Evolutionary conservation across 2,113 vertebrate species (phyloP).

Genomic region (Ophiodon elongatus): DNA sequence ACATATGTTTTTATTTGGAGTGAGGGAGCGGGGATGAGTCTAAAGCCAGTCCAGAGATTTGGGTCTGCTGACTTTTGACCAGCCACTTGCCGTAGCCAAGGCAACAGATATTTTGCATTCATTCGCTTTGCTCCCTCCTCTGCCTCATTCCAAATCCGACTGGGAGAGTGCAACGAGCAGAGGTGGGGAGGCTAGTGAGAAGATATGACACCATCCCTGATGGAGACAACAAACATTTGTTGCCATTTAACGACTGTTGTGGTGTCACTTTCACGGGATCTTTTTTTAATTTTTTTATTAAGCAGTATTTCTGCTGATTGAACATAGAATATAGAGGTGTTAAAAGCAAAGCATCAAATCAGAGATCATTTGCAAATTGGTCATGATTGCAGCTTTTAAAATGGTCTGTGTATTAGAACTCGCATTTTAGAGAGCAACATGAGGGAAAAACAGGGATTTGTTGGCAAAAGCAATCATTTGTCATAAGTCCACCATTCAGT

Average conservation of each 20-base stretch:
- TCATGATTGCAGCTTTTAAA: not conserved
- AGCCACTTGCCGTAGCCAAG: slow-evolving; percentile 33
- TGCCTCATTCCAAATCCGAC: slow-evolving; percentile 18
- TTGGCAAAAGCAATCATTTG: not conserved
- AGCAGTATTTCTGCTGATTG: not conserved
- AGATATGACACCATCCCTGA: not conserved
- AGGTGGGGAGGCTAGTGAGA: not conserved
- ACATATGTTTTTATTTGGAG: not conserved
- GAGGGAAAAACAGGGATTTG: not conserved
- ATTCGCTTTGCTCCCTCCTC: slow-evolving; percentile 2
- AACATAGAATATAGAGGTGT: not conserved
- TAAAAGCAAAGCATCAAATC: not conserved
- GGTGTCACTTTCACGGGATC: not conserved
- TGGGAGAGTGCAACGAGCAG: not conserved
- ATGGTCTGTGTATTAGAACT: not conserved
- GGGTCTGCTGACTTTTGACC: slow-evolving; percentile 18
- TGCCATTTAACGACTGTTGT: not conserved
- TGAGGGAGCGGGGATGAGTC: not conserved
- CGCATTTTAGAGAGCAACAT: not conserved
- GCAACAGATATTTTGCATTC: slow-evolving; percentile 47
- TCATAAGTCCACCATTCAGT: not conserved
- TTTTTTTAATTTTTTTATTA: not conserved
- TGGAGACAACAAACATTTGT: not conserved
- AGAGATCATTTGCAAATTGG: not conserved
- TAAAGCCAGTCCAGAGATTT: not conserved